Conservation (phyloP, 2,888 invertebrate genomes). For the Odontocerum albicorne region DNA sequence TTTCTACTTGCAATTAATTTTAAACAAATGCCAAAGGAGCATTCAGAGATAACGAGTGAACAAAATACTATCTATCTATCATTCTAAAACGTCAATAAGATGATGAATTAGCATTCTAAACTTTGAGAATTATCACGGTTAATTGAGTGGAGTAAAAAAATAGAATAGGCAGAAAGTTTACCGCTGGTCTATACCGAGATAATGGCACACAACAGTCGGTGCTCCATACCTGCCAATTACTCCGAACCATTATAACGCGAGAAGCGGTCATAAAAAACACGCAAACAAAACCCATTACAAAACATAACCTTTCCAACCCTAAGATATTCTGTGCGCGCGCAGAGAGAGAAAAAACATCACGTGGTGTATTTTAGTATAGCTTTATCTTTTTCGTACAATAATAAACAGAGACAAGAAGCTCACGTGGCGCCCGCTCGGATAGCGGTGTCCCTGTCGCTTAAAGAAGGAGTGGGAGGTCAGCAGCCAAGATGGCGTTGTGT, state of each 20-base stretch:
- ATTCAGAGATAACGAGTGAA: no score
- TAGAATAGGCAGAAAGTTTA: no score
- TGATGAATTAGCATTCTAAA: no score
- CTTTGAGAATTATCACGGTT: no score
- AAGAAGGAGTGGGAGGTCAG: slow-evolving; percentile 20
- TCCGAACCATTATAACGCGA: slow-evolving; percentile 25
- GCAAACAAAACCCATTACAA: slow-evolving; percentile 28
- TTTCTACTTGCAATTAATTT: no score
- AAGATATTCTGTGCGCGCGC: slow-evolving; percentile 19
- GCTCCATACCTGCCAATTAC: slow-evolving; percentile 34
- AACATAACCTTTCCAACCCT: slow-evolving; percentile 13
- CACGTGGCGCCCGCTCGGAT: slow-evolving; percentile 28
- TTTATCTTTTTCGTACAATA: slow-evolving; percentile 14
- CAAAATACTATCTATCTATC: no score
- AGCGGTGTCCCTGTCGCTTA: slow-evolving; percentile 26
- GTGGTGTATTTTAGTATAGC: slow-evolving; percentile 15
- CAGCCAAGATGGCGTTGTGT: slow-evolving; percentile 26
- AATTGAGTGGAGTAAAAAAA: no score
- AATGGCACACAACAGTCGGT: slow-evolving; percentile 29
- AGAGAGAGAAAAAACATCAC: slow-evolving; percentile 22
- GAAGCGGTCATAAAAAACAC: slow-evolving; percentile 25
- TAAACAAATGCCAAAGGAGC: no score
- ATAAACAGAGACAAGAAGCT: slow-evolving; percentile 6
- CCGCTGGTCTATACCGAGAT: slow-evolving; percentile 5
- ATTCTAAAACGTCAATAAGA: no score